Evolutionary conservation across 2,113 vertebrate genomes (phyloP), one percentile per base, ranked within the genome.

Genomic region (Tupaia chinensis): DNA sequence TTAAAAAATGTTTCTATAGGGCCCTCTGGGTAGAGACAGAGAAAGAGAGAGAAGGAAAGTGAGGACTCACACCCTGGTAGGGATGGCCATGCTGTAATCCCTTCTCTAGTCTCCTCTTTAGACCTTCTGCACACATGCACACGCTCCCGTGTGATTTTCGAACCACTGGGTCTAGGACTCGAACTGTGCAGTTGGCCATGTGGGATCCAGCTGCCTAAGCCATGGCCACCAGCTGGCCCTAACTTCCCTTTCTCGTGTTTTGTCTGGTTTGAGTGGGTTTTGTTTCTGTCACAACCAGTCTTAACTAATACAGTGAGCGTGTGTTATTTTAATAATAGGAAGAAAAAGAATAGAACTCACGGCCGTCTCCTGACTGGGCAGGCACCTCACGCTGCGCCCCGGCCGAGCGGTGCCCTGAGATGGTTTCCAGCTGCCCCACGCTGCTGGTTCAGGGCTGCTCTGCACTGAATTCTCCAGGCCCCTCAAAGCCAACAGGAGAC

Each of bases 371-470:
- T 10, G 17, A 11, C 85, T 0, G 19, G n/a, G 72, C 22, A 9
- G 20, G 22, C 16, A 5, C 91, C 7, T 8, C 0, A 0, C 2
- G n/a, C 23, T 11, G 76, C 22, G 65, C 27, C 0, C 1, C 3
- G 7, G 68, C 29, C 0, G 0, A 5, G 66, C 53, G 66, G 34
- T 0, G 20, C 80, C 19, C 11, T 15, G n/a, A 61, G 56, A 54
- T 17, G 34, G 2, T 34, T 17, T 2, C 63, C 29, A n/a, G 11
- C 16, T 66, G 93, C 25, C 60, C 15, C 0, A 0, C 17, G 70
- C 44, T 32, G 61, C 54, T 23, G 54, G 23, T 12, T 1, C 34
- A 22, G 10, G 78, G 27, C 23, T 44, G 0, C 23, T 60, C 66
- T 87, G 74, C 29, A 22, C 29, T 14, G 65, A 27, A 10, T 65